Base-by-base conservation (phyloP, 2,888 invertebrate species). In the Temnothorax ravouxi region DNA sequence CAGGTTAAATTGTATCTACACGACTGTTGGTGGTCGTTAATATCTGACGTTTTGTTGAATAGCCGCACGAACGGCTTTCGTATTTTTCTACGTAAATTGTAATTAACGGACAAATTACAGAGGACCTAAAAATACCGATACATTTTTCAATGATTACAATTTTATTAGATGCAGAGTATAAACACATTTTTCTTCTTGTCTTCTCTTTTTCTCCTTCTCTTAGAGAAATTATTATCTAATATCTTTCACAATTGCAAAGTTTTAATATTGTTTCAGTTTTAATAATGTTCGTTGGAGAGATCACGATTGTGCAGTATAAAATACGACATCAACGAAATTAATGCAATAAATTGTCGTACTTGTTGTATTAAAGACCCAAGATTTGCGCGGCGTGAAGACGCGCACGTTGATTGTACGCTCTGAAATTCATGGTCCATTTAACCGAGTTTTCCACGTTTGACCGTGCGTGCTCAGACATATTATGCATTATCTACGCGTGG, bases 401-500 rank as follows among this genome's bases (percentile, higher is more conserved):
- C 34, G 15, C 3, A 34, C 21, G 62, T 25, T 50, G 62, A 76
- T 64, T 62, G 21, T 50, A 25, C 18, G 50, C 38, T 64, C 38
- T 64, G n/a, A 76, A 64, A 76, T 76, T 64, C 76, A 76, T 76
- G 52, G 64, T 41, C 52, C 11, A 52, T 64, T 64, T 76, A 76
- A 76, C 21, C 52, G 52, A 52, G 38, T 64, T 41, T 64, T 52
- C 52, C 52, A n/a, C 64, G 47, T 67, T 29, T 34, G 18, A 52
- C 52, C 52, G 38, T 74, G 74, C 29, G 74, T 59, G 74, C 59
- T 62, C 50, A 62, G 62, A 76, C 75, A 29, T 62, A 25, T 25
- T 61, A 77, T 64, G 79, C 82, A 56, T 87, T 85, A 56, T 80
- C 76, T 77, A 76, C 34, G 59, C 74, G 21, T 29, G 21, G 44